A percentile compares a stretch with the other conserved stretches of the same genome.
These are phyloP conservation scores for Drusus annulatus DNA, from an alignment of 1,140 invertebrate species.

Conservation along the genomic window DNA sequence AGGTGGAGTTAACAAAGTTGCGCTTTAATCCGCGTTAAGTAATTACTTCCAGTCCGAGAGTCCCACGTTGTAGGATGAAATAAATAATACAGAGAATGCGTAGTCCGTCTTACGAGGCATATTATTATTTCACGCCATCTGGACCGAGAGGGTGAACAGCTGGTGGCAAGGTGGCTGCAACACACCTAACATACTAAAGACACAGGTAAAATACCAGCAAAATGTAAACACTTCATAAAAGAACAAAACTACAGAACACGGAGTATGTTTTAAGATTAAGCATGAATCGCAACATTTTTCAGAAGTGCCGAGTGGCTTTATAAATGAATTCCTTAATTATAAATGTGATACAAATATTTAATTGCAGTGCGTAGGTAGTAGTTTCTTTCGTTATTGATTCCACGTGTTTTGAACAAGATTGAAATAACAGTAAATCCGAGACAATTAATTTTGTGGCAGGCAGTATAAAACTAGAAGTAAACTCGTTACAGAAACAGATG, in stretches of 20 bases:
- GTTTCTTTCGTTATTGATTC: not conserved
- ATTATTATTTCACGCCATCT: constrained; percentile 4
- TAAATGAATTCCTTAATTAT: not conserved
- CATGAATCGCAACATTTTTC: not conserved
- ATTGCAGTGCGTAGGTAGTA: not conserved
- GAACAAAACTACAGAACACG: not conserved
- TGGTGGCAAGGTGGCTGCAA: constrained; percentile 9
- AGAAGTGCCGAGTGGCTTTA: not conserved
- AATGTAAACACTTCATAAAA: not conserved
- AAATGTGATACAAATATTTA: not conserved
- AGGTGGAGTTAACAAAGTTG: too few species aligned
- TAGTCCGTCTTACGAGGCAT: not conserved
- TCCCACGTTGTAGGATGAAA: too few species aligned
- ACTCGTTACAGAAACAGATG: too few species aligned
- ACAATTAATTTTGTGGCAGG: too few species aligned
- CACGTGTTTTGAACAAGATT: too few species aligned
- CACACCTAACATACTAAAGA: not conserved
- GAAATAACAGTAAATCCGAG: too few species aligned
- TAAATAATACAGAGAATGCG: not conserved
- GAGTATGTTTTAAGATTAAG: not conserved
- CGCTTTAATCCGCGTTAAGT: too few species aligned
- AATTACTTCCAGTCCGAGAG: too few species aligned
- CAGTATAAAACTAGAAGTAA: too few species aligned
- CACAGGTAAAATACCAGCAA: not conserved
- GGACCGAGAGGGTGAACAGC: constrained; percentile 24